These are phyloP conservation scores for Zhuqinia jingwanae DNA, from an alignment of 2,888 invertebrate species.

Conservation along the genomic window DNA sequence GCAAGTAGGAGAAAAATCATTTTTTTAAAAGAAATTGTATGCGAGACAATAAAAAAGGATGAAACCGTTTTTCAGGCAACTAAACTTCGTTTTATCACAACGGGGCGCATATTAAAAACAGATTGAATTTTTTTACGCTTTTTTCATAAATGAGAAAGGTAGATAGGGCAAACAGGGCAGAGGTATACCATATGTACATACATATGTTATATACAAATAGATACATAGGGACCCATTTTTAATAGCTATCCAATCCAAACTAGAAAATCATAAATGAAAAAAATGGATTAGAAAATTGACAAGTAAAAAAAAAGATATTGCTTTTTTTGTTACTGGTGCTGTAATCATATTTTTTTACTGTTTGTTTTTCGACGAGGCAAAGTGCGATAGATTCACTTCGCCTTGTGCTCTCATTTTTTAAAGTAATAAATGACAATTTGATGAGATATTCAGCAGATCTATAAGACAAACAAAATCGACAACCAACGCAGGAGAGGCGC, in stretches of 20 bases:
- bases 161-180: too few relatives aligned
- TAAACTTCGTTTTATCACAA: slow-evolving; percentile 74
- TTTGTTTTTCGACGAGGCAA: slow-evolving; percentile 7
- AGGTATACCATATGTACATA: too few relatives aligned
- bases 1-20: background rate
- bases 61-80: slow-evolving; percentile 50
- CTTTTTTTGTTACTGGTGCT: background rate
- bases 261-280: slow-evolving; percentile 59
- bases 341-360: slow-evolving; percentile 60
- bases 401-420: background rate
- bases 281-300: slow-evolving; percentile 71
- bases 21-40: background rate
- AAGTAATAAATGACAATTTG: slow-evolving; percentile 54
- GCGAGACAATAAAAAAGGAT: slow-evolving; percentile 44
- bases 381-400: slow-evolving; percentile 20
- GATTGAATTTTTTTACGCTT: slow-evolving; percentile 75
- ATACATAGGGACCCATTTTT: background rate
- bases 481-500: slow-evolving; percentile 4
- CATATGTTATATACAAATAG: background rate
- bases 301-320: slow-evolving; percentile 41
- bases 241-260: slow-evolving; percentile 35
- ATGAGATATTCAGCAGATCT: slow-evolving; percentile 4
- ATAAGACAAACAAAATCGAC: background rate
- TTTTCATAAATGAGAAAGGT: slow-evolving; percentile 40
- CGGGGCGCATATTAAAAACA: slow-evolving; percentile 77